Evolutionary conservation across 1,140 invertebrate species (phyloP).

Genomic region (Argopecten irradians): DNA sequence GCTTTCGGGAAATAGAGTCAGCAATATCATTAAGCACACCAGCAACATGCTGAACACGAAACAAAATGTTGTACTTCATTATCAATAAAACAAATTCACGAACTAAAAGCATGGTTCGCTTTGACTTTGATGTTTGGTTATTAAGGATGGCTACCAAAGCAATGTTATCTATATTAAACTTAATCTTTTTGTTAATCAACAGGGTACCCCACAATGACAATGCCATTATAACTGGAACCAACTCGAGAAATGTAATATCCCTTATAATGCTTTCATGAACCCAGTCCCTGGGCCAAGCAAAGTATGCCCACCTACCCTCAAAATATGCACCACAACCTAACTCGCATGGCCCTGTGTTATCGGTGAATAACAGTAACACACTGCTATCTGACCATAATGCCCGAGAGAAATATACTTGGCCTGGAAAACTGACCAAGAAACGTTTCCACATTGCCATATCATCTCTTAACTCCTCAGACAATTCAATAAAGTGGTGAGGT

Average conservation of each 20-base stretch:
- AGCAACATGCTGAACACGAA: constrained; percentile 24
- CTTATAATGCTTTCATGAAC: neutral
- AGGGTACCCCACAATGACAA: neutral
- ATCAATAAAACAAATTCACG: constrained; percentile 9
- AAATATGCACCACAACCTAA: constrained; percentile 29
- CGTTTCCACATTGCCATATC: constrained; percentile 24
- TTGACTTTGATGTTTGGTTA: constrained; percentile 34
- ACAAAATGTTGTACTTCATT: constrained; percentile 29
- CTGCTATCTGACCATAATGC: neutral
- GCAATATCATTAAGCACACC: constrained; percentile 30
- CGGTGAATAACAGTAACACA: constrained; percentile 25
- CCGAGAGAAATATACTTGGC: neutral
- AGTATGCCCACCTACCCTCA: neutral
- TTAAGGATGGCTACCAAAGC: constrained; percentile 15
- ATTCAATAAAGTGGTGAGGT: constrained; percentile 3
- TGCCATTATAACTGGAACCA: constrained; percentile 30
- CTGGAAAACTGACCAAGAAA: constrained; percentile 29
- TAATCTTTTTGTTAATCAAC: constrained; percentile 28
- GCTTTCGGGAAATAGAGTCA: constrained; percentile 31
- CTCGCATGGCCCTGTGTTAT: neutral
- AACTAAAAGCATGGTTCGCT: constrained; percentile 24
- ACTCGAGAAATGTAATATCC: constrained; percentile 34
- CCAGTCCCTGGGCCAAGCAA: constrained; percentile 20
- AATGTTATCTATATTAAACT: constrained; percentile 33
- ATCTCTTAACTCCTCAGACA: neutral